phyloP scores from a whole-genome alignment of 2,797 vertebrate species.

The Enteromius treurensis region DNA sequence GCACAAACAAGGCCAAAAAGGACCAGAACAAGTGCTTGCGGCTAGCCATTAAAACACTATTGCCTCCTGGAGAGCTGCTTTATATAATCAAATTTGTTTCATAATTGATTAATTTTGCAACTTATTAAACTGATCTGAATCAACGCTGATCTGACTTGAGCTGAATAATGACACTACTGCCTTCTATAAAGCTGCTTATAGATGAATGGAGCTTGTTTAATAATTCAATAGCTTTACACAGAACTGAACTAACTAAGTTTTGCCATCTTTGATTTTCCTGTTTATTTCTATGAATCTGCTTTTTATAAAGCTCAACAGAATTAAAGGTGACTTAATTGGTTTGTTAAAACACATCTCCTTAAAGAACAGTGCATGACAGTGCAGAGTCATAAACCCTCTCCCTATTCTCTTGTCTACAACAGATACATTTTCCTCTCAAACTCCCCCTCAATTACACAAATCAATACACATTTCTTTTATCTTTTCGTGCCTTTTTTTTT shows the following conservation, averaged over 20 bases:
- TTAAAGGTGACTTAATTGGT: not conserved
- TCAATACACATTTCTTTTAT: conserved; percentile 70
- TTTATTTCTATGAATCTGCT: not conserved
- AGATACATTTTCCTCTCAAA: conserved; percentile 81
- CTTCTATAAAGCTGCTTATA: not conserved
- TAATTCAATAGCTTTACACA: not conserved
- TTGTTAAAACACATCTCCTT: conserved; percentile 21
- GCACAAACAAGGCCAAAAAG: conserved; percentile 36
- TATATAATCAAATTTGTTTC: not conserved
- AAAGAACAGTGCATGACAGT: conserved; percentile 61
- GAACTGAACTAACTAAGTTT: not conserved
- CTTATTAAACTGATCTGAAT: not conserved
- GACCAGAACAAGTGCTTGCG: conserved; percentile 47
- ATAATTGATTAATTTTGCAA: not conserved
- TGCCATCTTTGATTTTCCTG: not conserved
- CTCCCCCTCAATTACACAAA: conserved; percentile 82
- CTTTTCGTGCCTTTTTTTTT: conserved; percentile 50
- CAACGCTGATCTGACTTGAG: not conserved
- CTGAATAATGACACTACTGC: not conserved
- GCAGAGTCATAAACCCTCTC: conserved; percentile 60
- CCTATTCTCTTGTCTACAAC: conserved; percentile 70
- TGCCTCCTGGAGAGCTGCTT: not conserved
- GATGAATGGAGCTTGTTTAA: not conserved
- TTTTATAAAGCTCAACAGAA: not conserved
- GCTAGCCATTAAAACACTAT: conserved; percentile 65